Percentiles rank a stretch among this genome's conserved stretches.
These are phyloP conservation scores for Dysmachus trigonus DNA, from an alignment of 2,888 invertebrate genomes.

Conservation along the genomic window DNA sequence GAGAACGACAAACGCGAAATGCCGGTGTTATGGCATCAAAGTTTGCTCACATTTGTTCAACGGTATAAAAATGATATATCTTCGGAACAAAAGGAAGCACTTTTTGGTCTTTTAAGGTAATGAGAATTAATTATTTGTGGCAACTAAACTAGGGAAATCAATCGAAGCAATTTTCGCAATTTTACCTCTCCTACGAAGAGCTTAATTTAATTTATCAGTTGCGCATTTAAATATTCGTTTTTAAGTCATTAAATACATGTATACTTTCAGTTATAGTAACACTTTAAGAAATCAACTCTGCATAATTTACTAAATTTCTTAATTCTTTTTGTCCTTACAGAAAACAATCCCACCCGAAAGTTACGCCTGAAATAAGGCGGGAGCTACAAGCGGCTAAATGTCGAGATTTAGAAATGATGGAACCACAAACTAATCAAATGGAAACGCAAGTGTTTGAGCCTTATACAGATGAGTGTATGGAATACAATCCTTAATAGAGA, in stretches of 20 bases:
- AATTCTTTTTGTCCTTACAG: constrained; percentile 52
- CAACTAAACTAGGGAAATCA: not conserved
- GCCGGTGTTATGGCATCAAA: constrained; percentile 98
- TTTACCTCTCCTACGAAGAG: too few species aligned
- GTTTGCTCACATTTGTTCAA: constrained; percentile 91
- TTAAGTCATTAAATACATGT: too few species aligned
- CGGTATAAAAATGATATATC: constrained; percentile 95
- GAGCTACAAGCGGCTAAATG: constrained; percentile 86
- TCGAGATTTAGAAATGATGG: constrained; percentile 74
- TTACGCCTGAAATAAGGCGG: constrained; percentile 81
- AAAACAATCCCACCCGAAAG: constrained; percentile 63
- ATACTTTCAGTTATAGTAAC: too few species aligned
- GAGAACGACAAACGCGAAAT: constrained; percentile 82
- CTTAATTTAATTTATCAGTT: too few species aligned
- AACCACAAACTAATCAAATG: constrained; percentile 51
- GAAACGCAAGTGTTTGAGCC: not conserved
- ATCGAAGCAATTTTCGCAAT: too few species aligned
- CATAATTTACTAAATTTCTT: not conserved
- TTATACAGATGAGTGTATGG: not conserved
- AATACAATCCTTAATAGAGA: not conserved
- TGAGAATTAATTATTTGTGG: not conserved
- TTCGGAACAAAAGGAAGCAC: constrained; percentile 87
- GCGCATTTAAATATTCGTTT: too few species aligned
- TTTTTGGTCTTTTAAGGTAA: constrained; percentile 76
- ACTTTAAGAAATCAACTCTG: not conserved